These are phyloP conservation scores for Vanessa tameamea DNA, from an alignment of 1,140 invertebrate genomes.

Conservation along the genomic window DNA sequence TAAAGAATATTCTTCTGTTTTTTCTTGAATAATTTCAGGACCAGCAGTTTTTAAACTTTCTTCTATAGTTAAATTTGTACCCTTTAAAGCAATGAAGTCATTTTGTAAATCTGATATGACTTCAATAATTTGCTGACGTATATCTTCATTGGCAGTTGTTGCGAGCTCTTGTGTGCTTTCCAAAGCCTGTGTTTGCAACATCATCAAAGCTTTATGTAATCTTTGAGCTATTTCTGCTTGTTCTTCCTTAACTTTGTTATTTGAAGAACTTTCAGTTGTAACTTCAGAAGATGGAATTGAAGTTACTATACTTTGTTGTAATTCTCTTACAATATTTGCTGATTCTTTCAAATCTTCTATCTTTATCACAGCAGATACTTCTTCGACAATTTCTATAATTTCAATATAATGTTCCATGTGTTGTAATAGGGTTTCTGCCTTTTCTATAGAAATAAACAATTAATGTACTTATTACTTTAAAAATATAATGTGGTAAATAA, in stretches of 20 bases:
- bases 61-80: neutral
- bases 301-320: slow-evolving; percentile 47
- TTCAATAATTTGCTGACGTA: slow-evolving; percentile 46
- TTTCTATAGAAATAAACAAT: slow-evolving; percentile 28
- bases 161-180: slow-evolving; percentile 46
- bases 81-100: slow-evolving; percentile 29
- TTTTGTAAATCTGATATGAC: slow-evolving; percentile 39
- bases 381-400: slow-evolving; percentile 61
- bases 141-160: slow-evolving; percentile 38
- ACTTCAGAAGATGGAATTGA: slow-evolving; percentile 27
- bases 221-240: slow-evolving; percentile 47
- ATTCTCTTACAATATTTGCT: slow-evolving; percentile 51
- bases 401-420: slow-evolving; percentile 64
- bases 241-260: slow-evolving; percentile 33
- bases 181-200: slow-evolving; percentile 51
- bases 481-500: no score
- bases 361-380: slow-evolving; percentile 54
- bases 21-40: neutral
- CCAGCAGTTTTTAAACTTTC: neutral
- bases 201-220: slow-evolving; percentile 50
- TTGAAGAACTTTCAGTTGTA: slow-evolving; percentile 12
- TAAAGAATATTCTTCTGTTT: neutral
- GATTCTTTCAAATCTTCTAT: slow-evolving; percentile 54
- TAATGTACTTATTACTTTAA: no score
- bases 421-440: slow-evolving; percentile 46